Conservation (phyloP, 2,888 invertebrate species). For the Drosophila paucipuncta region DNA sequence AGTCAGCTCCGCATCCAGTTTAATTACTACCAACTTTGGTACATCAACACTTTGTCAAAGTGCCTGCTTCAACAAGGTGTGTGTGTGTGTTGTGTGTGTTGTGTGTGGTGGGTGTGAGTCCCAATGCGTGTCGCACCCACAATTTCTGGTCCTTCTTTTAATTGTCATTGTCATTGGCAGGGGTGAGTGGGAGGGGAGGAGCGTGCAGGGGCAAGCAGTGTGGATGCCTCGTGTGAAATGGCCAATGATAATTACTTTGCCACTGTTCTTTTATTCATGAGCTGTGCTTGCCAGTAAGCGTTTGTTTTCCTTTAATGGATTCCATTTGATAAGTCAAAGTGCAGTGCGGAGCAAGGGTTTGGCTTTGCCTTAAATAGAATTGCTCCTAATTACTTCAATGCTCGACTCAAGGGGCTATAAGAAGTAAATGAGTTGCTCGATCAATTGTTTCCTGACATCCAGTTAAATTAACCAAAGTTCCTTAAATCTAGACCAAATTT, state of each 20-base stretch:
- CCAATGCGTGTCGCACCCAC: conserved; percentile 54
- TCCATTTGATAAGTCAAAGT: conserved; percentile 63
- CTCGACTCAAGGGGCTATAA: neutral
- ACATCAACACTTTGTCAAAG: conserved; percentile 84
- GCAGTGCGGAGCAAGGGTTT: conserved; percentile 15
- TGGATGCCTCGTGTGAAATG: conserved; percentile 61
- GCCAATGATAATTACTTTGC: conserved; percentile 73
- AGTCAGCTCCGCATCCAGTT: conserved; percentile 81
- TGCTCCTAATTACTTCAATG: conserved; percentile 37
- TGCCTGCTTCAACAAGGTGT: conserved; percentile 75
- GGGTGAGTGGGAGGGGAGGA: neutral
- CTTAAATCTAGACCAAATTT: neutral
- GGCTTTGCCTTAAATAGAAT: conserved; percentile 6
- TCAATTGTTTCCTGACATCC: neutral
- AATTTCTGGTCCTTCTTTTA: conserved; percentile 46
- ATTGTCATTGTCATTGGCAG: conserved; percentile 52
- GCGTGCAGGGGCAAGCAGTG: conserved; percentile 6
- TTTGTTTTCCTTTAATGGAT: conserved; percentile 72
- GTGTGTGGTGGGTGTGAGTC: conserved; percentile 9
- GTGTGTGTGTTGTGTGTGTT: conserved; percentile 34
- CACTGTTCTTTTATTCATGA: conserved; percentile 74
- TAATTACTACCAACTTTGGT: conserved; percentile 80
- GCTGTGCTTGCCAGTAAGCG: conserved; percentile 33
- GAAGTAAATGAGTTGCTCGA: neutral
- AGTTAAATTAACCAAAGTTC: neutral